These are phyloP conservation scores for Rousettus leschenaultii DNA, from an alignment of 2,113 vertebrate genomes.

Conservation along the genomic window DNA sequence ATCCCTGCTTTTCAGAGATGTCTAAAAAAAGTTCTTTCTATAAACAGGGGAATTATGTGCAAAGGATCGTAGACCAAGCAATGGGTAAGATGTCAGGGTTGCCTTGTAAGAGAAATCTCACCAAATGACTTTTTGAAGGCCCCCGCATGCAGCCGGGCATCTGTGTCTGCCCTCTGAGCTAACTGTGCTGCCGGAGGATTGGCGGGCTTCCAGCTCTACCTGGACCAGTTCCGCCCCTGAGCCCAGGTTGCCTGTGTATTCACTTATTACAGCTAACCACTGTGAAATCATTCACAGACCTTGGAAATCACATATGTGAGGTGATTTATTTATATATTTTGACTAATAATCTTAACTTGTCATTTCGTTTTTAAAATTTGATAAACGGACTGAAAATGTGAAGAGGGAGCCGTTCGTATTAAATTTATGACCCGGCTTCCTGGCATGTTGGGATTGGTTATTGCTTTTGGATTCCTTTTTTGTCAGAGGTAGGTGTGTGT, in stretches of 20 bases:
- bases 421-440: constrained; percentile 62
- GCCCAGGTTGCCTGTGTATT: constrained; percentile 47
- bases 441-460: constrained; percentile 57
- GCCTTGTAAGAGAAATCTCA: constrained; percentile 13
- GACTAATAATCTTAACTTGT: constrained; percentile 69
- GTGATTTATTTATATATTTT: constrained; percentile 64
- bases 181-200: not conserved
- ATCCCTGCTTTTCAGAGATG: constrained; percentile 61
- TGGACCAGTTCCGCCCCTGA: not conserved
- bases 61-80: not conserved
- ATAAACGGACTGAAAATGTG: constrained; percentile 69
- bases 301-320: constrained; percentile 32
- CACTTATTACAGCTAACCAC: constrained; percentile 54
- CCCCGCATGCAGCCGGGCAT: not conserved
- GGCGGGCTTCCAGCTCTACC: constrained; percentile 57
- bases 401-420: constrained; percentile 63
- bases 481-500: not conserved
- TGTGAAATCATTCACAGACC: constrained; percentile 68
- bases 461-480: constrained; percentile 54
- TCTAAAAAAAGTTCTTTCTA: constrained; percentile 50
- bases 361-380: constrained; percentile 65
- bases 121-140: not conserved
- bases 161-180: constrained; percentile 21
- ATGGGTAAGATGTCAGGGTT: constrained; percentile 47
- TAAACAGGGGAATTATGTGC: constrained; percentile 56